phyloP scores from a whole-genome alignment of 2,113 vertebrate species.

The Cryptomyrus ogoouensis region DNA sequence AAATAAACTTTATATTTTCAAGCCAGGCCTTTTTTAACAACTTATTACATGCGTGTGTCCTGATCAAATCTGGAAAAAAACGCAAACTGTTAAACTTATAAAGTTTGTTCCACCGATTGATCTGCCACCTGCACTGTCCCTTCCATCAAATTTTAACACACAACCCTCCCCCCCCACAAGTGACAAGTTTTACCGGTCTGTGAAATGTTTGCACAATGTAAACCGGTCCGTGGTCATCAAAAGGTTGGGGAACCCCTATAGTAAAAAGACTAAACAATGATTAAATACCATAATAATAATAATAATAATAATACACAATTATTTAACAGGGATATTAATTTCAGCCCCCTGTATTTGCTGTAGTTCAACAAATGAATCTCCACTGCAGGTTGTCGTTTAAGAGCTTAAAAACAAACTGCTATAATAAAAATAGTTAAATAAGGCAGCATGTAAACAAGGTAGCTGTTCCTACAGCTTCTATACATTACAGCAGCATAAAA shows the following conservation, averaged over 20 bases:
- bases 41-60: neutral
- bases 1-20: neutral
- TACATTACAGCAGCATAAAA: slow-evolving; percentile 52
- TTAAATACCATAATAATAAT: neutral
- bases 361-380: neutral
- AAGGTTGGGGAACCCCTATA: neutral
- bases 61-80: neutral
- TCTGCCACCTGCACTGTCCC: neutral
- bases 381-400: neutral
- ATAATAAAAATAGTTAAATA: slow-evolving; percentile 45
- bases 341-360: neutral
- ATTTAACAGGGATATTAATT: neutral
- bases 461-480: slow-evolving; percentile 48
- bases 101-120: neutral
- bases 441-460: slow-evolving; percentile 53
- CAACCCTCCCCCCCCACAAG: neutral
- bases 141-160: neutral
- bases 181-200: neutral
- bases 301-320: neutral
- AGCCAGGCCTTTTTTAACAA: neutral
- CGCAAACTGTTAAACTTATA: neutral
- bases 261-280: neutral
- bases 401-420: slow-evolving; percentile 16
- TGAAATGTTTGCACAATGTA: neutral
- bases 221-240: neutral